phyloP scores from a whole-genome alignment of 1,140 invertebrate genomes.

The Eubasilissa regina region DNA sequence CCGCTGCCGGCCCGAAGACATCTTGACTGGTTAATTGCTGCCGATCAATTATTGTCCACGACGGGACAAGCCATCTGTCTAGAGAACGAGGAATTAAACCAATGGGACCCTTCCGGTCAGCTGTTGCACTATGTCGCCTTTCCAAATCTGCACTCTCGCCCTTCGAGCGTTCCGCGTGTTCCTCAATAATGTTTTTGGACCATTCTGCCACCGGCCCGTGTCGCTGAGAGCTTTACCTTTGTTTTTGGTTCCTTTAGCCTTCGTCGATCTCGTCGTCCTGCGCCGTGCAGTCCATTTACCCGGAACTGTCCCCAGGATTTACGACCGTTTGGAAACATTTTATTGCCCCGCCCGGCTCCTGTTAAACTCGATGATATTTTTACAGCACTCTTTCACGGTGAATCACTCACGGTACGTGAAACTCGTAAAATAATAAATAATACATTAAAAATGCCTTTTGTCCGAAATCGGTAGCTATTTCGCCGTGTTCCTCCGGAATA shows the following conservation, averaged over 20 bases:
- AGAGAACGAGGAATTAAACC: conserved; percentile 38
- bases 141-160: conserved; percentile 16
- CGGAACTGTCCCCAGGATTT: conserved; percentile 53
- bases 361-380: conserved; percentile 33
- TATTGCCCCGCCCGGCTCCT: conserved; percentile 41
- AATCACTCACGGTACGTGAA: conserved; percentile 19
- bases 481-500: conserved; percentile 32
- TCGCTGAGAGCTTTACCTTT: conserved; percentile 24
- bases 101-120: conserved; percentile 45
- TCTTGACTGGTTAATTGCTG: conserved; percentile 48
- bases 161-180: not conserved
- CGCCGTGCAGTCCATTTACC: conserved; percentile 35
- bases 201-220: conserved; percentile 9
- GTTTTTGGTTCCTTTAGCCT: conserved; percentile 7
- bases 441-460: conserved; percentile 55
- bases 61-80: conserved; percentile 45
- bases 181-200: not conserved
- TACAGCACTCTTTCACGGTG: conserved; percentile 40
- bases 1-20: conserved; percentile 32
- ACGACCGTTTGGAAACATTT: conserved; percentile 43
- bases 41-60: conserved; percentile 34
- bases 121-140: conserved; percentile 14
- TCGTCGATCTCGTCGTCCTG: conserved; percentile 46
- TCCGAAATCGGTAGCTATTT: conserved; percentile 51
- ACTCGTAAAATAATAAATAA: conserved; percentile 60